phyloP scores from a whole-genome alignment of 2,888 invertebrate species.

The Oegoconia quadripuncta region DNA sequence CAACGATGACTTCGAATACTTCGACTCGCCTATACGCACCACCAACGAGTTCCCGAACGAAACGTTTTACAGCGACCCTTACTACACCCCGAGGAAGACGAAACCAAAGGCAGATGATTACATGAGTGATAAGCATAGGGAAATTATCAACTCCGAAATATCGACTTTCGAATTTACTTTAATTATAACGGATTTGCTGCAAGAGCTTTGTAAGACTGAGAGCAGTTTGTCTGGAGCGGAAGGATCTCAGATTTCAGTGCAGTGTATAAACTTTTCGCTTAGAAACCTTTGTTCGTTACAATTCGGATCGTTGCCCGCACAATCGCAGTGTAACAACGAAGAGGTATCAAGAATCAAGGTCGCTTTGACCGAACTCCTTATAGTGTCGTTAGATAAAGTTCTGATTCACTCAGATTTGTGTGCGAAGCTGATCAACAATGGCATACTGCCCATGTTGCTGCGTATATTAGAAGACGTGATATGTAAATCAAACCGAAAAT shows the following conservation, averaged over 20 bases:
- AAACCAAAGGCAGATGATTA: conserved; percentile 75
- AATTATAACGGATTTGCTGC: conserved; percentile 76
- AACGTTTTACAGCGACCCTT: conserved; percentile 49
- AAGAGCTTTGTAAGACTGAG: conserved; percentile 75
- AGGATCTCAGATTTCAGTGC: conserved; percentile 76
- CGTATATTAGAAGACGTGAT: conserved; percentile 78
- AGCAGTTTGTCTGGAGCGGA: conserved; percentile 71
- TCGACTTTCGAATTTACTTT: conserved; percentile 77
- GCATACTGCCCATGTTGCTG: conserved; percentile 80
- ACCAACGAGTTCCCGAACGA: conserved; percentile 56
- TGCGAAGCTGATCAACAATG: conserved; percentile 78
- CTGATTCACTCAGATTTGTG: conserved; percentile 73
- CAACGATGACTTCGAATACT: conserved; percentile 81
- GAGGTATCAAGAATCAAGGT: conserved; percentile 75
- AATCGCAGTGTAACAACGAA: conserved; percentile 37
- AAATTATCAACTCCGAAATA: conserved; percentile 73
- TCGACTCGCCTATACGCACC: conserved; percentile 65
- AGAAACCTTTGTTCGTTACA: conserved; percentile 80
- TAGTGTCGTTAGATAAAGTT: conserved; percentile 78
- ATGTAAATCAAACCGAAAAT: conserved; percentile 51
- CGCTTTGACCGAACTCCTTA: conserved; percentile 76
- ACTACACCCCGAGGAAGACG: conserved; percentile 49
- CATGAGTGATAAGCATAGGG: conserved; percentile 70
- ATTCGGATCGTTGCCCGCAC: conserved; percentile 69
- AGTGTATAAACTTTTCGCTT: conserved; percentile 80